These are phyloP conservation scores for Papilio polyxenes DNA, from an alignment of 1,140 invertebrate species.

Conservation along the genomic window DNA sequence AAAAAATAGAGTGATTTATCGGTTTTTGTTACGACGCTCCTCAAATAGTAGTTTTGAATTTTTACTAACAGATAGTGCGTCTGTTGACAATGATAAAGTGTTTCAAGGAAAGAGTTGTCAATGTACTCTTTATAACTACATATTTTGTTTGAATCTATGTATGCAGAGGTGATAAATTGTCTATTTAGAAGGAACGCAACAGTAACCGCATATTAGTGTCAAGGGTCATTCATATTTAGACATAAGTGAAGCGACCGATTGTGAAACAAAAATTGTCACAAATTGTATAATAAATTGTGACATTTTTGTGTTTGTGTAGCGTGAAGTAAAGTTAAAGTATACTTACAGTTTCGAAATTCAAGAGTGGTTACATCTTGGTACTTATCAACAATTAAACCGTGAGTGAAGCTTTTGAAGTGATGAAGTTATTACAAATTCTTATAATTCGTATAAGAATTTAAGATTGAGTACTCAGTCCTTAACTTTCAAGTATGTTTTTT, in stretches of 20 bases:
- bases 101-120: too few relatives aligned
- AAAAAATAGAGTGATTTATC: too few relatives aligned
- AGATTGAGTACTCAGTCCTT: too few relatives aligned
- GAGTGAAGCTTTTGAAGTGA: not conserved
- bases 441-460: too few relatives aligned
- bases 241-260: constrained; percentile 19
- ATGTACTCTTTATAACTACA: too few relatives aligned
- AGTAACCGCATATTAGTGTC: constrained; percentile 34
- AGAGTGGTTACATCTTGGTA: not conserved
- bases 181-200: constrained; percentile 33
- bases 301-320: not conserved
- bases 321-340: constrained; percentile 18
- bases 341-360: not conserved
- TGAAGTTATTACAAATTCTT: not conserved
- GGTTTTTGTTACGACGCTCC: too few relatives aligned
- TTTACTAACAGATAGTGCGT: too few relatives aligned
- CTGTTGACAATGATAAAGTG: too few relatives aligned
- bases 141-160: too few relatives aligned
- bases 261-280: constrained; percentile 17
- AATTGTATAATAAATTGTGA: constrained; percentile 32
- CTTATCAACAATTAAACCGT: not conserved
- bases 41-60: too few relatives aligned
- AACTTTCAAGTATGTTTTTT: too few relatives aligned
- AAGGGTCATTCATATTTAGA: constrained; percentile 37
- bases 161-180: constrained; percentile 40